Base-by-base conservation (phyloP, 2,888 invertebrate species). In the Drosophila yooni region DNA sequence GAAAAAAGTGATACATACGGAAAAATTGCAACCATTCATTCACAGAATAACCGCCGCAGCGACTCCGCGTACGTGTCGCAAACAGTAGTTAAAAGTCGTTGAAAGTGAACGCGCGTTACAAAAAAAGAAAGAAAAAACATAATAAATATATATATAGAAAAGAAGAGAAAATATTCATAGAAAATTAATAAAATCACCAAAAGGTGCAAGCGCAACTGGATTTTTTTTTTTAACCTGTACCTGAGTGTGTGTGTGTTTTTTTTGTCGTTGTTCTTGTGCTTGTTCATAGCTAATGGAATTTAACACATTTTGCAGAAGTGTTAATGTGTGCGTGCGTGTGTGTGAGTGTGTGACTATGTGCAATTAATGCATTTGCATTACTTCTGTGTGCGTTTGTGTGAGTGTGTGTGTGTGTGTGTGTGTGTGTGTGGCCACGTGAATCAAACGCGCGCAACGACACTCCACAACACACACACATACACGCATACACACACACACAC, bases 1-100 rank as follows among this genome's bases (percentile, higher is more conserved):
- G 29, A 50, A 65, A 73, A 78, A 92, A 89, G 91, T 86, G 88
- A 91, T 92, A 92, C 91, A 92, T 90, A 91, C 84, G 88, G 83
- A 81, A 79, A 90, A 90, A 90, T 82, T 89, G 90, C 87, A 87
- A 86, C 78, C 90, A 88, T 92, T 92, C 91, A 91, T 90, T 88
- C 88, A 87, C 78, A 71, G 80, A 80, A 89, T 70, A 62, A 51
- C 46, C 64, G 74, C 83, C 75, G 74, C 73, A 72, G 80, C 74
- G 66, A 83, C 70, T 64, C 56, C 69, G 56, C 40, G 68, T 56
- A 33, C 70, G 69, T 52, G 27, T 57, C 57, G 57, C 56, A 64
- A 71, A 81, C 52, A 54, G 71, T 68, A 63, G 63, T 68, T 58
- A 51, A 64, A 72, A 64, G 51, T 53, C 51, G 66, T 57, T 56